Evolutionary conservation across 2,113 vertebrate genomes (phyloP).

Genomic region (Dasyornis broadbenti): DNA sequence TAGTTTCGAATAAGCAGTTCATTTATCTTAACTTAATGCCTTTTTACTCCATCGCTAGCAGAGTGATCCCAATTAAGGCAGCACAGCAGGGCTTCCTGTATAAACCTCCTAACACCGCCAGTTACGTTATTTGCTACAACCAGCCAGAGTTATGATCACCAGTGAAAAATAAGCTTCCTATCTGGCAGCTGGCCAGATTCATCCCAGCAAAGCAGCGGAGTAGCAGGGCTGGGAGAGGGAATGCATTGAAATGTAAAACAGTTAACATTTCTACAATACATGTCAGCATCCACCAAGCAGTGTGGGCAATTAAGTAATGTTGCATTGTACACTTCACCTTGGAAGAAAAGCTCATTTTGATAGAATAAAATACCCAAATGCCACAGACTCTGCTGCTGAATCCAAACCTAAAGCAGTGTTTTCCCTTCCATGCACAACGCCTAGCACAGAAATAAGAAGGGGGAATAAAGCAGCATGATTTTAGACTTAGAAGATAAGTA

Average conservation of each 20-base stretch:
- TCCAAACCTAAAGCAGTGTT: conserved; percentile 51
- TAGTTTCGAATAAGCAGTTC: conserved; percentile 45
- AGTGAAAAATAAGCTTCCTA: conserved; percentile 63
- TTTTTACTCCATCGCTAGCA: conserved; percentile 42
- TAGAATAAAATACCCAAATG: neutral
- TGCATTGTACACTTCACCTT: conserved; percentile 48
- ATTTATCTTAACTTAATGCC: conserved; percentile 67
- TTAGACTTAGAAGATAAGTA: conserved; percentile 41
- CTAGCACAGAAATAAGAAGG: conserved; percentile 7
- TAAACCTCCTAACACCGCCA: conserved; percentile 29
- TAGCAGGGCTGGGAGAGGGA: conserved; percentile 27
- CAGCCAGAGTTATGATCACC: conserved; percentile 60
- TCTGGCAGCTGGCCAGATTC: conserved; percentile 57
- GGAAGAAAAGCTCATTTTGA: conserved; percentile 48
- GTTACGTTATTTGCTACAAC: conserved; percentile 37
- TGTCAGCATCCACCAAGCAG: conserved; percentile 41
- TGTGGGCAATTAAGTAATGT: conserved; percentile 55
- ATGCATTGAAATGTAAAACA: conserved; percentile 65
- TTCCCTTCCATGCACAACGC: conserved; percentile 27
- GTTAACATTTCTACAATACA: conserved; percentile 58
- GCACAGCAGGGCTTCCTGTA: conserved; percentile 46
- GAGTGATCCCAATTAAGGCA: conserved; percentile 64
- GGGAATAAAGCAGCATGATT: conserved; percentile 9
- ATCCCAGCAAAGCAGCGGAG: conserved; percentile 23
- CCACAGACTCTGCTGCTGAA: neutral